Base-by-base conservation (phyloP, 1,140 invertebrate genomes). In the Drosophila subobscura region DNA sequence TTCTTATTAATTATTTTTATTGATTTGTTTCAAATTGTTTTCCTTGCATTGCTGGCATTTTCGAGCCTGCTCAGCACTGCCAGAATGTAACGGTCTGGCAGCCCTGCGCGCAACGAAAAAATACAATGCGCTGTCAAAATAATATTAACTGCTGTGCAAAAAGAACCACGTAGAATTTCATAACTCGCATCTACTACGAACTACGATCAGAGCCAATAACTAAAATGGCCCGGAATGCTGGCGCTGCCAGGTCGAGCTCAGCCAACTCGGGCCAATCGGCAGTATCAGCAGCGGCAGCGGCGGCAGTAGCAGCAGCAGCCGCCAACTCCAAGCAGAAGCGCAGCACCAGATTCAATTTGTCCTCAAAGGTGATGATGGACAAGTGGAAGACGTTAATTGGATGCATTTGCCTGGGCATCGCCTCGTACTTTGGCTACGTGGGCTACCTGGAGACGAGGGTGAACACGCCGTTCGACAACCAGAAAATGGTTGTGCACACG, bases 361-460 rank as follows among this genome's bases (percentile, higher is more conserved):
- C 73, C 10, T 76, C 74, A 0, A 89, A 74, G 20, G 29, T 90
- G 3, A 89, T 89, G 37, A 53, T 89, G 37, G 80, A 91, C 53
- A 91, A 91, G 58, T 91, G 89, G 90, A 89, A 90, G 51, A 90
- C 88, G 0, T 33, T 90, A 27, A 77, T 91, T 3, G 90, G 90
- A 0, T 90, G 84, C 51, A 49, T 85, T 3, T 91, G 80, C 37
- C 52, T 96, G 56, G 90, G 92, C 5, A 92, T 96, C 55, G 95
- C 96, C 16, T 93, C 93, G 4, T 95, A 95, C 90, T 95, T 96
- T 70, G 95, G 95, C 41, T 97, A 96, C 74, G 92, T 95, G 77
- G 96, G 97, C 7, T 97, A 97, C 86, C 91, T 97, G 37, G 96
- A 97, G 92, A 97, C 97, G 1, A 93, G 96, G 66, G 96, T 99